These are phyloP conservation scores for Shargacucullia verbasci DNA, from an alignment of 2,888 invertebrate genomes.

Conservation along the genomic window DNA sequence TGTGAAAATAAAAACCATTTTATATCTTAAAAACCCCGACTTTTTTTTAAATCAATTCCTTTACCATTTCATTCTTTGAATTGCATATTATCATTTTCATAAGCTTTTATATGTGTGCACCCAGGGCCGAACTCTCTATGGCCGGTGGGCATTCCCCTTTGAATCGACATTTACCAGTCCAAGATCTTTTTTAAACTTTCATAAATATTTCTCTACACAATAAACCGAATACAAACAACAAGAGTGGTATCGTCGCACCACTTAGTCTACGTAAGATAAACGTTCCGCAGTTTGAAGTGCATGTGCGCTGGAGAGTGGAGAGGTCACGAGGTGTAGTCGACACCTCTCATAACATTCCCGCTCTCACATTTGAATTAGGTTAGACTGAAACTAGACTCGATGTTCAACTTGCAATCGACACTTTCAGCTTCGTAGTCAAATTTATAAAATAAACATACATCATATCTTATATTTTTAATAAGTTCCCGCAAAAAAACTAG, in stretches of 20 bases:
- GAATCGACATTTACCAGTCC: too few species aligned
- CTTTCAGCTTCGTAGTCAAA: conserved; percentile 11
- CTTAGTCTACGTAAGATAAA: conserved; percentile 17
- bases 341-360: conserved; percentile 25
- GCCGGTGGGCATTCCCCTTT: too few species aligned
- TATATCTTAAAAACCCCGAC: too few species aligned
- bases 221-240: conserved; percentile 8
- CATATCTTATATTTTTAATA: too few species aligned
- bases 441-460: background rate
- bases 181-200: too few species aligned
- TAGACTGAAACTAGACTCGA: conserved; percentile 14
- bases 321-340: conserved; percentile 41
- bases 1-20: too few species aligned
- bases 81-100: too few species aligned
- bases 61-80: too few species aligned
- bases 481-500: too few species aligned
- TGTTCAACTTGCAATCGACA: conserved; percentile 5
- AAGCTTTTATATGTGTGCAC: too few species aligned
- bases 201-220: background rate
- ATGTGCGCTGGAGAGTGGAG: conserved; percentile 1
- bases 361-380: conserved; percentile 37
- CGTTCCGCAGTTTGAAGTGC: conserved; percentile 12
- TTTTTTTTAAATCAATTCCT: too few species aligned
- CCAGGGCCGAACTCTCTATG: too few species aligned
- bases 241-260: conserved; percentile 10